These are phyloP conservation scores for Xanthorhoe spadicearia DNA, from an alignment of 2,888 invertebrate genomes.

Conservation along the genomic window DNA sequence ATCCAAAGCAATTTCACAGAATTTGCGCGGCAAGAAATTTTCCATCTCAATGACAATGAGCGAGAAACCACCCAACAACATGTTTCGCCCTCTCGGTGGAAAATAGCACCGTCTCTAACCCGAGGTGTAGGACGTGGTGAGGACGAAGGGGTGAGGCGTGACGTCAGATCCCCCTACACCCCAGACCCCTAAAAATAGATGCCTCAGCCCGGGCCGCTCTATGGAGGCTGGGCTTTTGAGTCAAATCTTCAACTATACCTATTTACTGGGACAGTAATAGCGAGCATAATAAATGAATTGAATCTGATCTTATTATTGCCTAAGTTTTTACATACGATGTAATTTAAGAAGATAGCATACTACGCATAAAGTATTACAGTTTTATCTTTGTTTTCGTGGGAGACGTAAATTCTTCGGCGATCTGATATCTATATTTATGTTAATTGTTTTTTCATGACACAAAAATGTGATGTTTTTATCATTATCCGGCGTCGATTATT, in stretches of 20 bases:
- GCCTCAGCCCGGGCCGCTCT: slow-evolving; percentile 76
- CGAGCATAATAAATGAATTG: slow-evolving; percentile 30
- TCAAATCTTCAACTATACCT: slow-evolving; percentile 37
- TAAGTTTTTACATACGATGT: slow-evolving; percentile 30
- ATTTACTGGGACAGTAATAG: slow-evolving; percentile 33
- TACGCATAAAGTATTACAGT: slow-evolving; percentile 15
- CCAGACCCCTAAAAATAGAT: slow-evolving; percentile 78
- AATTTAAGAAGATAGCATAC: slow-evolving; percentile 28
- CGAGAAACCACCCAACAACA: slow-evolving; percentile 54
- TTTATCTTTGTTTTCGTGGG: slow-evolving; percentile 34
- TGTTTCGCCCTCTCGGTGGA: slow-evolving; percentile 60
- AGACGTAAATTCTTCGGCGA: slow-evolving; percentile 21
- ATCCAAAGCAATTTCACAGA: slow-evolving; percentile 48
- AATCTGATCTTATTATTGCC: slow-evolving; percentile 22
- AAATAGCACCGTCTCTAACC: slow-evolving; percentile 57
- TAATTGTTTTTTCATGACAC: slow-evolving; percentile 24
- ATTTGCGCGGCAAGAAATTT: slow-evolving; percentile 51
- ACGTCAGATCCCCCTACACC: slow-evolving; percentile 63
- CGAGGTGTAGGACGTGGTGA: slow-evolving; percentile 46
- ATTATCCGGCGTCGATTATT: slow-evolving; percentile 12
- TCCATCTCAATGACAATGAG: slow-evolving; percentile 55
- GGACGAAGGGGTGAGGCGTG: slow-evolving; percentile 55
- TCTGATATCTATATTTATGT: slow-evolving; percentile 26
- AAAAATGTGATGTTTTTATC: slow-evolving; percentile 15
- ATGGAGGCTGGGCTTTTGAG: slow-evolving; percentile 67